phyloP scores from a whole-genome alignment of 1,140 invertebrate genomes.

The Drosophila parabipectinata region DNA sequence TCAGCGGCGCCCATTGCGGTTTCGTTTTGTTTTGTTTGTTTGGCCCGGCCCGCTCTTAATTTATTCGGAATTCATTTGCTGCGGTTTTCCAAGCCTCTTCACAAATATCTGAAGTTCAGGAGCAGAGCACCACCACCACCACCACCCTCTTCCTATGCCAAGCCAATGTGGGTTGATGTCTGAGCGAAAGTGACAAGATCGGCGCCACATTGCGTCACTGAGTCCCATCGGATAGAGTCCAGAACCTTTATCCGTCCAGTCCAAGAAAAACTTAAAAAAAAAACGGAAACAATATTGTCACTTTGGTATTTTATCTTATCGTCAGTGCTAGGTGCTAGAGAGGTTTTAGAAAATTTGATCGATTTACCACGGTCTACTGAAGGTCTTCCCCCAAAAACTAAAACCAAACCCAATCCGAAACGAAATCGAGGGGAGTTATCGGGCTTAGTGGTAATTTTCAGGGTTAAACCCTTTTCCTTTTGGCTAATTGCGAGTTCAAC shows the following conservation, averaged over 20 bases:
- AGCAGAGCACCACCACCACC: slow-evolving; percentile 24
- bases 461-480: slow-evolving; percentile 42
- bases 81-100: slow-evolving; percentile 53
- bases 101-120: slow-evolving; percentile 68
- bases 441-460: slow-evolving; percentile 29
- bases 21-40: slow-evolving; percentile 37
- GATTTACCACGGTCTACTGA: slow-evolving; percentile 51
- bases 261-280: slow-evolving; percentile 30
- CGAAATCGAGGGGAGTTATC: slow-evolving; percentile 16
- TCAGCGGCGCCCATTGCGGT: slow-evolving; percentile 61
- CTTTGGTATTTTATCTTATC: slow-evolving; percentile 73
- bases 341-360: slow-evolving; percentile 54
- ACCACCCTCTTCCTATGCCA: background rate
- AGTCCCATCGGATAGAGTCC: slow-evolving; percentile 11
- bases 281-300: slow-evolving; percentile 48
- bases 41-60: slow-evolving; percentile 27
- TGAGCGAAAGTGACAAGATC: slow-evolving; percentile 62
- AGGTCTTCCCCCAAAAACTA: slow-evolving; percentile 43
- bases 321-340: background rate
- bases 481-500: slow-evolving; percentile 34
- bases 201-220: slow-evolving; percentile 37
- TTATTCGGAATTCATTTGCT: slow-evolving; percentile 60
- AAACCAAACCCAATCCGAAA: slow-evolving; percentile 24
- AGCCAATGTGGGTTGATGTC: slow-evolving; percentile 61
- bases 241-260: slow-evolving; percentile 4